Conservation (phyloP, 2,797 vertebrate genomes). For the Myripristis murdjan region DNA sequence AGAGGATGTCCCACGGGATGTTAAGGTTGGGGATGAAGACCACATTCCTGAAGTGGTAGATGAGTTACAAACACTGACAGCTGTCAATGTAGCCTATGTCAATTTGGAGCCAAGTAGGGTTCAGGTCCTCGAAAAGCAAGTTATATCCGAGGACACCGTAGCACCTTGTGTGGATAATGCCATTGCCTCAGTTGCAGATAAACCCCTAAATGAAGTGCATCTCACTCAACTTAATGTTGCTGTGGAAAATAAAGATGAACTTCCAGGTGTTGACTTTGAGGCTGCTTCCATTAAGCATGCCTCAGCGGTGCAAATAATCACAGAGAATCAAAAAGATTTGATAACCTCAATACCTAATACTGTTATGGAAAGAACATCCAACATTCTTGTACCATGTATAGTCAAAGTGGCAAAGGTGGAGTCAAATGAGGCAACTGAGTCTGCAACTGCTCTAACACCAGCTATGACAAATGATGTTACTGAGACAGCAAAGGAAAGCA, state of each 20-base stretch:
- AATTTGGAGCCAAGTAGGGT: slow-evolving; percentile 23
- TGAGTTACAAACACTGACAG: slow-evolving; percentile 35
- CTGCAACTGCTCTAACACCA: background rate
- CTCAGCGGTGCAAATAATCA: slow-evolving; percentile 22
- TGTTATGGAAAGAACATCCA: slow-evolving; percentile 37
- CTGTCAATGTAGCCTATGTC: slow-evolving; percentile 49
- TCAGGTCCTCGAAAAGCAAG: slow-evolving; percentile 33
- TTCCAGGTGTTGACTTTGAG: slow-evolving; percentile 31
- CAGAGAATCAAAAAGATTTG: slow-evolving; percentile 37
- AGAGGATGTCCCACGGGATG: slow-evolving; percentile 5
- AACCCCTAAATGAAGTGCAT: slow-evolving; percentile 44
- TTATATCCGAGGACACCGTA: slow-evolving; percentile 20
- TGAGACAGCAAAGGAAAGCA: slow-evolving; percentile 48
- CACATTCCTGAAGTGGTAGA: slow-evolving; percentile 38
- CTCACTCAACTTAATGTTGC: slow-evolving; percentile 12
- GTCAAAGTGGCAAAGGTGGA: slow-evolving; percentile 23
- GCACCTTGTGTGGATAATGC: slow-evolving; percentile 12
- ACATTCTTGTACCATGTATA: slow-evolving; percentile 39
- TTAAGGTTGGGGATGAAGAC: slow-evolving; percentile 26
- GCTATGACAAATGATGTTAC: slow-evolving; percentile 36
- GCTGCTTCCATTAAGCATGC: slow-evolving; percentile 26
- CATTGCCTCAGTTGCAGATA: slow-evolving; percentile 30
- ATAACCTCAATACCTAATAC: slow-evolving; percentile 31
- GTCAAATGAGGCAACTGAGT: slow-evolving; percentile 59
- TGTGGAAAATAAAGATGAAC: slow-evolving; percentile 34